phyloP scores from a whole-genome alignment of 2,113 vertebrate genomes.

The Nothobranchius kuhntae region DNA sequence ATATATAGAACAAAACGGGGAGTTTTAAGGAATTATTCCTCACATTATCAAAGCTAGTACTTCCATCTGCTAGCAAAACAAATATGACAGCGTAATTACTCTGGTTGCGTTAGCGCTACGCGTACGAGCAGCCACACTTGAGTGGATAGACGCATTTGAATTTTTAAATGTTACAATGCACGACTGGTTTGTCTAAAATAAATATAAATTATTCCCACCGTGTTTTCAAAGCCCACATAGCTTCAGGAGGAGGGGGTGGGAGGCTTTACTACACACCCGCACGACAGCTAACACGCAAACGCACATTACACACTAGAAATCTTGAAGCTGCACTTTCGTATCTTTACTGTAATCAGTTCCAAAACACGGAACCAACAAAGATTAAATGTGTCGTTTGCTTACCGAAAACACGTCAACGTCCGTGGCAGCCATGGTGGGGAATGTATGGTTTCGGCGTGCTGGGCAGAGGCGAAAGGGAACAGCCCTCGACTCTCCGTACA shows the following conservation, averaged over 20 bases:
- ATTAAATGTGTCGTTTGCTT: constrained; percentile 54
- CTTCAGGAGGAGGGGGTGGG: constrained; percentile 31
- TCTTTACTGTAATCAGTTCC: not conserved
- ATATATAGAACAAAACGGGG: not conserved
- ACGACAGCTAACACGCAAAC: constrained; percentile 23
- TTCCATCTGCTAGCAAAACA: not conserved
- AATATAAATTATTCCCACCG: constrained; percentile 43
- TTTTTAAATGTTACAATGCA: not conserved
- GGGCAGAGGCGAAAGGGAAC: constrained; percentile 64
- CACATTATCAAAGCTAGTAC: not conserved
- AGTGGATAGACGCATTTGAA: not conserved
- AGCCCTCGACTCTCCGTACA: constrained; percentile 71
- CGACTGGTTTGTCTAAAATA: not conserved
- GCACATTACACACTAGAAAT: constrained; percentile 25
- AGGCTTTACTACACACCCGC: constrained; percentile 40
- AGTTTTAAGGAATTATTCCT: not conserved
- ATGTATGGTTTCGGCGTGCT: constrained; percentile 58
- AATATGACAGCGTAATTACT: not conserved
- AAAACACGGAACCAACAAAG: fast-evolving
- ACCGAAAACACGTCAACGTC: constrained; percentile 90
- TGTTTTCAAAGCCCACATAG: constrained; percentile 40
- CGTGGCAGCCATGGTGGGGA: constrained; percentile 88
- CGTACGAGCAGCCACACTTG: constrained; percentile 8
- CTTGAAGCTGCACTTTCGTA: not conserved
- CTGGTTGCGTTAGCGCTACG: constrained; percentile 4